Percentiles rank a stretch among this genome's conserved stretches.
Conservation (phyloP, 2,113 vertebrate species). For the Dicrurus megarhynchus region DNA sequence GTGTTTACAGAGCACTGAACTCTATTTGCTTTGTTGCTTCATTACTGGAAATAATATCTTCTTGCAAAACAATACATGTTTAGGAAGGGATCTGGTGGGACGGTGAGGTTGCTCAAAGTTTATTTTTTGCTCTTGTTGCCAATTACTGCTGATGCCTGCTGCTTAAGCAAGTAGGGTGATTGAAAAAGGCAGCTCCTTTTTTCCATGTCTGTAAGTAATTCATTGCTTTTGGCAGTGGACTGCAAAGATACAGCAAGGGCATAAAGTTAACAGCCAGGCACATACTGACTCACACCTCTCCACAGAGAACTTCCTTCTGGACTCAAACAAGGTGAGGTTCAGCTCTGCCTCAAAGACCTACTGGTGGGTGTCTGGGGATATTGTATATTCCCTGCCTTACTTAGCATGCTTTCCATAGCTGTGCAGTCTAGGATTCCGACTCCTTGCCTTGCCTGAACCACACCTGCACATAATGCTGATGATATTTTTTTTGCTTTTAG, state of each 20-base stretch:
- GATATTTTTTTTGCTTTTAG: neutral
- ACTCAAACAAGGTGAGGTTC: neutral
- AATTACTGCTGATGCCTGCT: neutral
- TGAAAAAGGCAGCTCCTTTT: neutral
- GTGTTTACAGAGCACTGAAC: neutral
- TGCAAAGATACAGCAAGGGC: neutral
- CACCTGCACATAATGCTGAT: neutral
- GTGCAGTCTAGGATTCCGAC: neutral
- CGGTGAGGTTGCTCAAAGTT: neutral
- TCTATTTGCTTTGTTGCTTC: conserved; percentile 19
- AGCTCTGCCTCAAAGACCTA: neutral
- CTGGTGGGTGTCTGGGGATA: neutral
- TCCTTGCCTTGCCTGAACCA: neutral
- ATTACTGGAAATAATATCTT: conserved; percentile 23
- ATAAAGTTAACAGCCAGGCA: neutral
- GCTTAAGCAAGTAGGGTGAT: neutral
- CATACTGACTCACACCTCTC: neutral
- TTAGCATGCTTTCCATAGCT: neutral
- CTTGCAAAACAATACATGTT: conserved; percentile 3
- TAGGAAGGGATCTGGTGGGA: conserved; percentile 7
- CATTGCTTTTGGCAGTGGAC: neutral
- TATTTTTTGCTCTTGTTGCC: neutral
- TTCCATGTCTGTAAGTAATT: neutral
- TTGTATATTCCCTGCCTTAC: neutral
- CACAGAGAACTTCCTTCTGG: neutral